Evolutionary conservation across 2,113 vertebrate genomes (phyloP), one percentile per base, ranked within the genome.

Genomic region (Aspiorhynchus laticeps): DNA sequence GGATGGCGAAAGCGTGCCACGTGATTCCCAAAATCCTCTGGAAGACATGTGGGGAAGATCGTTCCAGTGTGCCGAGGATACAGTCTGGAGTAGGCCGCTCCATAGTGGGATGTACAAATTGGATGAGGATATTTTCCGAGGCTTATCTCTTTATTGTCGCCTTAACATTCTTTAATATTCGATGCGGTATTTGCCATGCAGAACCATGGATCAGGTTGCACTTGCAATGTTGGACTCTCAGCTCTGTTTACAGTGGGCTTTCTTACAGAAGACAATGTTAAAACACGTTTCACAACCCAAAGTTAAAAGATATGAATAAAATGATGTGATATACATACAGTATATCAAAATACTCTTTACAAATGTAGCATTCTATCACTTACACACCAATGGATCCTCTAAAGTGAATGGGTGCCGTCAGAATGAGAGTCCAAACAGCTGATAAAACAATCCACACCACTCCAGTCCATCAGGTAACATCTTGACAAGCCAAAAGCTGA

Each of bases 161-260:
- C 14, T 61, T 24, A 81, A 77, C 17, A 17, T n/a, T 46, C 46
- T 71, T 84, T 73, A 87, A 75, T 69, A 65, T 76, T 26, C 61
- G 51, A 7, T 86, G 15, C 1, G 3, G 7, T 71, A 43, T 46
- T 24, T 67, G 28, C 86, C 36, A 56, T 36, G 84, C 10, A 53
- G 26, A 51, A 41, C 46, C 15, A 15, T 36, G 65, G 75, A 80
- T 65, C 75, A 53, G 41, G 19, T 28, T 65, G 8, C 36, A 33
- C 5, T 38, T 75, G 63, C 26, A 4, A 15, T 78, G 43, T 86
- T 12, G 48, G 65, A 15, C 21, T 80, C 51, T 14, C 38, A 24
- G 19, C 11, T 65, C 59, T 46, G 26, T 28, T 65, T 28, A 78
- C 28, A 77, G 38, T 33, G 26, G 56, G 63, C 73, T 51, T 71